Conservation (phyloP, 2,888 invertebrate species). For the Dicycla oo region DNA sequence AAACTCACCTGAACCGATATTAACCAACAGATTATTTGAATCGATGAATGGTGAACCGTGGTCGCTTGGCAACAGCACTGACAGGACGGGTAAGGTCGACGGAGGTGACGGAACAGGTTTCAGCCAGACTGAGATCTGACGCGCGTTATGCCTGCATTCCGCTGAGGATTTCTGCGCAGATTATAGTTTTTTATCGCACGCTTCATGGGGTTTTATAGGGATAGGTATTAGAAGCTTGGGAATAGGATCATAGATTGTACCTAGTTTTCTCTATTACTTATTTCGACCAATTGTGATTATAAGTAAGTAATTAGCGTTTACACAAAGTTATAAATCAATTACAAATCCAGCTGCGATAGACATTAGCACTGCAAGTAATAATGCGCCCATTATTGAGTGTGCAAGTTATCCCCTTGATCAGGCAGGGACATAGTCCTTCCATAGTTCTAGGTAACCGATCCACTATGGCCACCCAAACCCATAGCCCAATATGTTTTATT, state of each 20-base stretch:
- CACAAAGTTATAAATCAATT: no score
- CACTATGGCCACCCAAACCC: no score
- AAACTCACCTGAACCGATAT: slow-evolving; percentile 31
- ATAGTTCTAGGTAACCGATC: no score
- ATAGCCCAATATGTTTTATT: no score
- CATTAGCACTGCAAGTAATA: no score
- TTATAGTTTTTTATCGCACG: slow-evolving; percentile 35
- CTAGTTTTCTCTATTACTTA: neutral
- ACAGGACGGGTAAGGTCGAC: slow-evolving; percentile 52
- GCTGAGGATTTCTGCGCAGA: slow-evolving; percentile 40
- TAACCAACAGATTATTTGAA: slow-evolving; percentile 30
- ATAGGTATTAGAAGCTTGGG: neutral
- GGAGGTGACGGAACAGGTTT: slow-evolving; percentile 65
- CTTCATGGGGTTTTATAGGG: neutral
- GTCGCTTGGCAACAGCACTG: slow-evolving; percentile 52
- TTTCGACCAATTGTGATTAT: no score
- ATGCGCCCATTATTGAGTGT: no score
- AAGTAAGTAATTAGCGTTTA: no score
- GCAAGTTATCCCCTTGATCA: no score
- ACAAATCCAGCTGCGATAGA: no score
- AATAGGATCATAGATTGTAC: neutral
- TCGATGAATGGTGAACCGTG: slow-evolving; percentile 23
- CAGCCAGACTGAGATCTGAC: slow-evolving; percentile 44
- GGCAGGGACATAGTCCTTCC: no score
- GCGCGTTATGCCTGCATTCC: slow-evolving; percentile 61